Evolutionary conservation across 2,888 invertebrate species (phyloP).

Genomic region (Gisinianus flammeolus): DNA sequence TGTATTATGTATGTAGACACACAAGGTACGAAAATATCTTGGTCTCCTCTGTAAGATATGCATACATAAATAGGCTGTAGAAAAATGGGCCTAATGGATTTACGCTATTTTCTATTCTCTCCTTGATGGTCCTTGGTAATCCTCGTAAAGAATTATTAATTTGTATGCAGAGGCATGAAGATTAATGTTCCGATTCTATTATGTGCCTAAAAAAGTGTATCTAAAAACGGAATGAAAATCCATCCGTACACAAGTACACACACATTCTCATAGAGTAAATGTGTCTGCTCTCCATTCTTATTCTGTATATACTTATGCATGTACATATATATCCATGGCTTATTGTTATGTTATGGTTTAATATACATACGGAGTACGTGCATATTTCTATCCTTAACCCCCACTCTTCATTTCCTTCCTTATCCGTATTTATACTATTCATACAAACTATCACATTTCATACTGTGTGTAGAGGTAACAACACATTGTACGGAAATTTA

Average conservation of each 20-base stretch:
- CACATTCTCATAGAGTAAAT: background rate
- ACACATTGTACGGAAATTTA: background rate
- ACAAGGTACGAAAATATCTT: no score
- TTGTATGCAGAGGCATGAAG: constrained; percentile 36
- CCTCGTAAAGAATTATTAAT: constrained; percentile 38
- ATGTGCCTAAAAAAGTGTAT: background rate
- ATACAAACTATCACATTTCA: no score
- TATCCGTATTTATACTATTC: no score
- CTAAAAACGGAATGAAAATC: background rate
- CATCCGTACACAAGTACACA: background rate
- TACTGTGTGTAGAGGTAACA: no score
- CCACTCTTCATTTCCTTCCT: no score
- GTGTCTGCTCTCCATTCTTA: background rate
- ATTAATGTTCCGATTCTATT: constrained; percentile 30
- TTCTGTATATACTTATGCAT: no score
- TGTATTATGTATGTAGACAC: background rate
- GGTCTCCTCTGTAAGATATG: no score
- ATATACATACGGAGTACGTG: no score
- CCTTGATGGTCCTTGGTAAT: constrained; percentile 30
- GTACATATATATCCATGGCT: no score
- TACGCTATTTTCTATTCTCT: background rate
- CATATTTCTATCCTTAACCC: no score
- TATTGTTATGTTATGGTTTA: no score
- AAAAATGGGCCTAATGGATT: background rate
- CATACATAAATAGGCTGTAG: background rate